Percentiles rank a stretch among this genome's conserved stretches.
Evolutionary conservation across 2,113 vertebrate genomes (phyloP).

Genomic region (Charina bottae): DNA sequence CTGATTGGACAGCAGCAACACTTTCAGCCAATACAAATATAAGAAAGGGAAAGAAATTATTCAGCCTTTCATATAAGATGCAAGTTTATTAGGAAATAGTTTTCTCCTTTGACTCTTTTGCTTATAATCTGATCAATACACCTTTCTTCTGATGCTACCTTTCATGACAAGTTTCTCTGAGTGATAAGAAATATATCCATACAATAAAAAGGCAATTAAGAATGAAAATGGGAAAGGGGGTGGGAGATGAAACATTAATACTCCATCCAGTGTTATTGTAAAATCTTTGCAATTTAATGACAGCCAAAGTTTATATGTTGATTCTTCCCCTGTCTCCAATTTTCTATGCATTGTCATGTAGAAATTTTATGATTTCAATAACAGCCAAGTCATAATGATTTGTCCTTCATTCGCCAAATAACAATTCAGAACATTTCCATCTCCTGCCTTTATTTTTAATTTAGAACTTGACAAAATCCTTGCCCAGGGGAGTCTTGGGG

Average conservation of each 20-base stretch:
- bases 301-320: slow-evolving; percentile 23
- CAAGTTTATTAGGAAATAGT: slow-evolving; percentile 63
- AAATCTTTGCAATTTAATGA: slow-evolving; percentile 47
- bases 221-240: slow-evolving; percentile 34
- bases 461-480: not conserved
- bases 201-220: slow-evolving; percentile 63
- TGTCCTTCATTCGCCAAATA: not conserved
- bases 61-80: slow-evolving; percentile 27
- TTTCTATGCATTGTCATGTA: slow-evolving; percentile 39
- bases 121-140: slow-evolving; percentile 62
- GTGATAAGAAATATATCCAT: slow-evolving; percentile 54
- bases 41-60: slow-evolving; percentile 20
- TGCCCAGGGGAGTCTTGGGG: not conserved
- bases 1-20: slow-evolving; percentile 42
- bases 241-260: slow-evolving; percentile 48
- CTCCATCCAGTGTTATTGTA: slow-evolving; percentile 35
- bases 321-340: not conserved
- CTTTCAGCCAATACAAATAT: slow-evolving; percentile 50
- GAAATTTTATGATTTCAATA: slow-evolving; percentile 47
- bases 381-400: slow-evolving; percentile 21
- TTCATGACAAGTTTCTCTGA: slow-evolving; percentile 52
- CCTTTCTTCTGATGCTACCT: slow-evolving; percentile 51
- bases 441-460: not conserved
- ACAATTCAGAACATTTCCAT: not conserved
- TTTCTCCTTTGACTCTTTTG: slow-evolving; percentile 54